phyloP scores from a whole-genome alignment of 2,113 vertebrate species.

The Rhinoderma darwinii region DNA sequence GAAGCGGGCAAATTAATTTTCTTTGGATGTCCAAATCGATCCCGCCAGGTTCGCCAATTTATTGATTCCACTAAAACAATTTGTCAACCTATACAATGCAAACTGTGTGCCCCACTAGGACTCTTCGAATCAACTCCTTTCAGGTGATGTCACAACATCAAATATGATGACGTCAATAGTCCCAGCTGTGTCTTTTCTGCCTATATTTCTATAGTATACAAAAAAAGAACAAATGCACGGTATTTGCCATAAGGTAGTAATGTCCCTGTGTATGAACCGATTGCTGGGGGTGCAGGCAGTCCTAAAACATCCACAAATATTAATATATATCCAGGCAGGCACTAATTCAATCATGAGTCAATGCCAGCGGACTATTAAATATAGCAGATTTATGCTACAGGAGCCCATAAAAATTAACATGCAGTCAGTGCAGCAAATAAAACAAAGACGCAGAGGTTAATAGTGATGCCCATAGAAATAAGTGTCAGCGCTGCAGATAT shows the following conservation, averaged over 20 bases:
- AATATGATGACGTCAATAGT: not conserved
- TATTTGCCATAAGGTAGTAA: not conserved
- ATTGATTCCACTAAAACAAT: not conserved
- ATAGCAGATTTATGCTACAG: conserved; percentile 41
- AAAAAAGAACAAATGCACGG: not conserved
- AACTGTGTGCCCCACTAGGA: not conserved
- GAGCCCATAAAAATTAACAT: conserved; percentile 46
- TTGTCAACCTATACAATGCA: not conserved
- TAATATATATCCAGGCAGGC: not conserved
- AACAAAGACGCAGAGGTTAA: conserved; percentile 32
- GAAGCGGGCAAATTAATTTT: not conserved
- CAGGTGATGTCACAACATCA: not conserved
- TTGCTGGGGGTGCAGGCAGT: not conserved
- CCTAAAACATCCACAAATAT: not conserved
- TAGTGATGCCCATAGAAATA: not conserved
- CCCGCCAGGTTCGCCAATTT: not conserved
- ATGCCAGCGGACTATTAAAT: conserved; percentile 39
- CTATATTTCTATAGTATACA: not conserved
- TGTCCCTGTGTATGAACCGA: not conserved
- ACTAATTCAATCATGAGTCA: conserved; percentile 31
- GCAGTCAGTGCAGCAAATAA: conserved; percentile 48
- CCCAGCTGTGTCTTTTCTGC: not conserved
- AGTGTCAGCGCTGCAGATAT: not conserved
- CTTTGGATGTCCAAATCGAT: not conserved
- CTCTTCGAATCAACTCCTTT: not conserved